phyloP scores from a whole-genome alignment of 1,140 invertebrate genomes.

The Armadillidium nasatum region DNA sequence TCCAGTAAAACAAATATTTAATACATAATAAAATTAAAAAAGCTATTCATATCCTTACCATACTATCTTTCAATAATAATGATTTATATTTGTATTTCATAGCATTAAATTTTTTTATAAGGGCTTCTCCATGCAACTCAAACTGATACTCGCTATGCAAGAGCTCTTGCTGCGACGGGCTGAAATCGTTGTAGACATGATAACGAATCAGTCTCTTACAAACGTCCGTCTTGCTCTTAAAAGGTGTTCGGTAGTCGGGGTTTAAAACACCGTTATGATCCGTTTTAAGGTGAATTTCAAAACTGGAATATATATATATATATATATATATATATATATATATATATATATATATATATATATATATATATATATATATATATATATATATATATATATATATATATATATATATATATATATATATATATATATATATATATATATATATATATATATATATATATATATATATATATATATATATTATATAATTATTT shows the following conservation, averaged over 20 bases:
- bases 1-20: too few relatives aligned
- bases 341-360: too few relatives aligned
- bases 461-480: too few relatives aligned
- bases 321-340: too few relatives aligned
- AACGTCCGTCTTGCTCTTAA: slow-evolving; percentile 67
- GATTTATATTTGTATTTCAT: slow-evolving; percentile 75
- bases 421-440: too few relatives aligned
- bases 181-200: slow-evolving; percentile 71
- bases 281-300: slow-evolving; percentile 69
- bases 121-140: slow-evolving; percentile 65
- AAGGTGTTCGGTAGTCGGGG: slow-evolving; percentile 71
- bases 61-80: slow-evolving; percentile 75
- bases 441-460: too few relatives aligned
- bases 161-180: slow-evolving; percentile 61
- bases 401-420: too few relatives aligned
- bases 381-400: too few relatives aligned
- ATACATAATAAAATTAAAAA: not conserved
- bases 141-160: slow-evolving; percentile 72
- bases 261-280: slow-evolving; percentile 72
- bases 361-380: too few relatives aligned
- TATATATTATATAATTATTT: too few relatives aligned
- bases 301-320: slow-evolving; percentile 31
- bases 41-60: slow-evolving; percentile 57
- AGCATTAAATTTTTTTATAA: slow-evolving; percentile 66
- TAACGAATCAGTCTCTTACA: slow-evolving; percentile 73